Evolutionary conservation across 2,797 vertebrate genomes (phyloP), one percentile per base, ranked within the genome.

Genomic region (Pyrocephalus nanus): DNA sequence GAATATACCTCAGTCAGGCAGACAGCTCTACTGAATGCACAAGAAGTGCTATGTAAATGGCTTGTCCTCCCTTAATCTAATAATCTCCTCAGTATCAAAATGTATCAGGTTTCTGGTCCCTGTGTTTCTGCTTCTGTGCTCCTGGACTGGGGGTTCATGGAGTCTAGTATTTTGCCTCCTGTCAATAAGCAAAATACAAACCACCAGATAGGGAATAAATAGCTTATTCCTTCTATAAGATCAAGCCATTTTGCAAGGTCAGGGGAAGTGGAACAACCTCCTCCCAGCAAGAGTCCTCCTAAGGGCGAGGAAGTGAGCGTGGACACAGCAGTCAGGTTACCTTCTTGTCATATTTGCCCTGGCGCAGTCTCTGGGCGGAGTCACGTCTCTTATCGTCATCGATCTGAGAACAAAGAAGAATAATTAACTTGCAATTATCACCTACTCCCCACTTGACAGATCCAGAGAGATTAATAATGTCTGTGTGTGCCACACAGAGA

Each of bases 271-370:
- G 43, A 92, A 79, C 51, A 5, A 61, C n/a, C 25, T 83, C 27
- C 61, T 87, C 69, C 17, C 57, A 79, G 38, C 54, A 81, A 50
- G 16, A 45, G 36, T 21, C n/a, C 32, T 96, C 38, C 47, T 57
- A 80, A 87, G 51, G 40, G 38, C 27, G 22, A 83, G 30, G 21
- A 85, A 64, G 27, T 20, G 11, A 96, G 26, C 2, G 3, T 20
- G 73, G 54, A 60, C 53, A 48, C 29, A 36, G 74, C 47, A 80
- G 43, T 22, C 54, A 78, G 73, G 23, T 94, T 92, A 99, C 99
- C 99, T 99, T 99, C 96, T 99, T 99, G 97, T 99, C 99, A 7
- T 99, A 99, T 96, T 99, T 98, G 81, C 98, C 98, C 92, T 98
- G 97, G 8, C 97, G 98, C 8, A 97, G 95, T 83, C 98, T 98